Conservation (phyloP, 2,888 invertebrate species). For the Shargacucullia verbasci region DNA sequence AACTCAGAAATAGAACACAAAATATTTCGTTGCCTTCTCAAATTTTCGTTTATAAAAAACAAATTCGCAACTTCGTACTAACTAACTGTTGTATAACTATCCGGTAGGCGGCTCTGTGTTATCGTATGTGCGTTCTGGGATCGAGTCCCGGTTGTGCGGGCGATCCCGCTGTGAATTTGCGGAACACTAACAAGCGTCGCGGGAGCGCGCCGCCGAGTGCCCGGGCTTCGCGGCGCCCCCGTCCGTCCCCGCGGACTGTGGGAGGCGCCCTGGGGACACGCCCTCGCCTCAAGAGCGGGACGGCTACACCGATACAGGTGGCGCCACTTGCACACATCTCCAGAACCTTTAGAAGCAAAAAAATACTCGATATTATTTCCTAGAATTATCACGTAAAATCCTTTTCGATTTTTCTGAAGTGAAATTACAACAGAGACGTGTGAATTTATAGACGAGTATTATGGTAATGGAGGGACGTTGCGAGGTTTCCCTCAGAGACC, state of each 20-base stretch:
- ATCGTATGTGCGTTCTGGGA: conserved; percentile 86
- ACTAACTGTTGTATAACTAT: conserved; percentile 62
- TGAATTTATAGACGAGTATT: conserved; percentile 61
- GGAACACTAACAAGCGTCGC: conserved; percentile 89
- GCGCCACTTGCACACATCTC: conserved; percentile 75
- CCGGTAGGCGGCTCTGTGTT: conserved; percentile 84
- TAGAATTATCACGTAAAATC: conserved; percentile 32
- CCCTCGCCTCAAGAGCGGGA: conserved; percentile 89
- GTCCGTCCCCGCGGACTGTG: conserved; percentile 87
- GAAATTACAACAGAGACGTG: conserved; percentile 54
- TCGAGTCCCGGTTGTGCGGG: conserved; percentile 87
- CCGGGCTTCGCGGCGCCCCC: conserved; percentile 87
- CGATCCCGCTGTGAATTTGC: conserved; percentile 89
- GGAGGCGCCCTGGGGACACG: conserved; percentile 88
- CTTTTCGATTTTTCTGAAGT: conserved; percentile 48
- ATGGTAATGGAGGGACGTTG: conserved; percentile 73
- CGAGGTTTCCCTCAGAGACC: conserved; percentile 82
- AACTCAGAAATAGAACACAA: conserved; percentile 45
- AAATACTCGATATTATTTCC: conserved; percentile 16
- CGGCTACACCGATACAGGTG: conserved; percentile 77
- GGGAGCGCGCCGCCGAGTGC: conserved; percentile 87
- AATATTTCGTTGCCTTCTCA: conserved; percentile 24
- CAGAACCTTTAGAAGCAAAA: conserved; percentile 51
- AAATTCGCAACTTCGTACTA: conserved; percentile 40
- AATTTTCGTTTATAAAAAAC: conserved; percentile 26